Conservation (phyloP, 2,888 invertebrate species). For the Empis stercorea region DNA sequence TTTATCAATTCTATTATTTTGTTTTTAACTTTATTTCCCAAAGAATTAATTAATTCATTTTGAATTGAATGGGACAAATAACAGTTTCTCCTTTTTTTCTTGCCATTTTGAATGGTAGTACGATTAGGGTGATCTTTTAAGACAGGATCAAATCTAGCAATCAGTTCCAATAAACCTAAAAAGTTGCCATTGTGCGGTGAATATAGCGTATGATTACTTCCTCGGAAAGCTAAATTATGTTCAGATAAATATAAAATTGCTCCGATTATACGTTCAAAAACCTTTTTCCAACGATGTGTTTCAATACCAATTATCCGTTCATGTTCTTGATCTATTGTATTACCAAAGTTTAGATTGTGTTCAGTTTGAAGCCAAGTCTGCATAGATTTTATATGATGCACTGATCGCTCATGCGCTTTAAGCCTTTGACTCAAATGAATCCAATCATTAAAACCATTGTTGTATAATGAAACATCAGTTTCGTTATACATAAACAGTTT, state of each 20-base stretch:
- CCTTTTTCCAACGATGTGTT: background rate
- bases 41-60: slow-evolving; percentile 1
- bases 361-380: background rate
- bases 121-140: slow-evolving; percentile 2
- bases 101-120: background rate
- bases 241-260: slow-evolving; percentile 4
- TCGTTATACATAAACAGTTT: background rate
- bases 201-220: background rate
- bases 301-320: background rate
- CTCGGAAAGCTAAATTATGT: slow-evolving; percentile 4
- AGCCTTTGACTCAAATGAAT: background rate
- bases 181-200: slow-evolving; percentile 3
- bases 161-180: slow-evolving; percentile 3
- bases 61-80: background rate
- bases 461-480: background rate
- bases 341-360: background rate
- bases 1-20: slow-evolving; percentile 1
- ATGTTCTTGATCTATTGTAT: background rate
- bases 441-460: background rate
- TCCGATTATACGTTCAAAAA: slow-evolving; percentile 2
- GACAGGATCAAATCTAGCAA: slow-evolving; percentile 4
- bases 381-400: background rate
- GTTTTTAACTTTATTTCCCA: slow-evolving; percentile 1
- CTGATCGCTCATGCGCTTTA: background rate
- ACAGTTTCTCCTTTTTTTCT: background rate